Conservation (phyloP, 2,797 vertebrate species). For the Tapera naevia region DNA sequence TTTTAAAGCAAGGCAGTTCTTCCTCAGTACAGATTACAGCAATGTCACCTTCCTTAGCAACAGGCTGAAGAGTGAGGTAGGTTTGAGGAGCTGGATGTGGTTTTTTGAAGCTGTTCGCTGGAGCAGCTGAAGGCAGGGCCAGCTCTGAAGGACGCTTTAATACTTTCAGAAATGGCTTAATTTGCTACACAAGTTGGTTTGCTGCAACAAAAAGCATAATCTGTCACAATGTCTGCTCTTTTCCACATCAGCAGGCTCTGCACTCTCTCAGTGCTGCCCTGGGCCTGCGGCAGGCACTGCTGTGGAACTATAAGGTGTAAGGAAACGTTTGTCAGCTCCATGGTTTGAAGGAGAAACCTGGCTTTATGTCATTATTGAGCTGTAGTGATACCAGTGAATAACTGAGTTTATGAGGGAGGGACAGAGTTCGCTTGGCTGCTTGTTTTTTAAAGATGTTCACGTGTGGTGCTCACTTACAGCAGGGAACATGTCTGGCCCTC, state of each 20-base stretch:
- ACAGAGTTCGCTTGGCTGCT: neutral
- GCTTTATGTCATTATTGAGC: neutral
- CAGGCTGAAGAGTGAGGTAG: neutral
- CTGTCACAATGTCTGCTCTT: neutral
- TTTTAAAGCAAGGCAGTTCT: conserved; percentile 20
- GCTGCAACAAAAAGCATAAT: neutral
- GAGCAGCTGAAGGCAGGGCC: neutral
- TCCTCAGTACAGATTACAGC: neutral
- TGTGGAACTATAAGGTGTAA: neutral
- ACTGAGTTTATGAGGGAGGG: neutral
- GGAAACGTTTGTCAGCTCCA: neutral
- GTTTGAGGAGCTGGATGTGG: neutral
- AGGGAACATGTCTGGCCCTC: neutral
- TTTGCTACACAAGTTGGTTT: neutral
- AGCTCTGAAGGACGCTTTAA: neutral
- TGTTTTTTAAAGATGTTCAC: neutral
- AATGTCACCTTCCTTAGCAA: conserved; percentile 27
- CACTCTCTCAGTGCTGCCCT: neutral
- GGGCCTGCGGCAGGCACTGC: neutral
- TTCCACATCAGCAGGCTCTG: neutral
- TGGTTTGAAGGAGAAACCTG: neutral
- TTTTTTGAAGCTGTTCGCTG: neutral
- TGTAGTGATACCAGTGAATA: neutral
- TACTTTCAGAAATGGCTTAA: neutral
- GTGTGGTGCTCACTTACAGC: neutral